Percentiles rank a stretch among this genome's conserved stretches.
Evolutionary conservation across 2,888 invertebrate genomes (phyloP).

Genomic region (Didymodactylos carnosus): DNA sequence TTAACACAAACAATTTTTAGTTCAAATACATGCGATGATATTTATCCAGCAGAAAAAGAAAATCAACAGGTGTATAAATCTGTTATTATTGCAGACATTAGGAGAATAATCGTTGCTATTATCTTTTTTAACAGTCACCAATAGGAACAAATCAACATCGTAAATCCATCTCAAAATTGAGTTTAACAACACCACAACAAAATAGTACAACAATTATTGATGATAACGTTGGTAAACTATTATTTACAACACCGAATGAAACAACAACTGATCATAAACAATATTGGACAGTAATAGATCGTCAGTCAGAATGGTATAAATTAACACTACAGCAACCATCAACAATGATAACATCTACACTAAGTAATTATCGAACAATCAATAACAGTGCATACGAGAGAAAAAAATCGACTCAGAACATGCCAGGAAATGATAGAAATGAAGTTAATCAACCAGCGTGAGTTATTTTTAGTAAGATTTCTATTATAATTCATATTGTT

Average conservation of each 20-base stretch:
- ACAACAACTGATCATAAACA: too few relatives aligned
- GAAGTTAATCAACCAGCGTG: neutral
- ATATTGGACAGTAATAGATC: neutral
- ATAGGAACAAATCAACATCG: neutral
- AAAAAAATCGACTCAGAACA: neutral
- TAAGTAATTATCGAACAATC: too few relatives aligned
- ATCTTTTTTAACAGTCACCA: neutral
- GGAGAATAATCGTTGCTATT: neutral
- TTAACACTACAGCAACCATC: neutral
- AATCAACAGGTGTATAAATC: too few relatives aligned
- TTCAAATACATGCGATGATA: too few relatives aligned
- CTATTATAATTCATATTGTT: neutral
- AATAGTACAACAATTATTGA: neutral
- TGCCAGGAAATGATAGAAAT: neutral
- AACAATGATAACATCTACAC: too few relatives aligned
- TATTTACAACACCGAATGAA: neutral
- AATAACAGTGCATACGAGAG: too few relatives aligned
- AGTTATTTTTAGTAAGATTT: neutral
- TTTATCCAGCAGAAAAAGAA: too few relatives aligned
- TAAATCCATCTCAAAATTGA: too few relatives aligned
- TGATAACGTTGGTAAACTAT: neutral
- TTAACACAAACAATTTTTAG: neutral
- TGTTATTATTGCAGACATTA: too few relatives aligned
- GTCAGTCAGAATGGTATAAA: neutral
- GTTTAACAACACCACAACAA: too few relatives aligned